phyloP scores from a whole-genome alignment of 1,140 invertebrate genomes.

The Drosophila ohnishii region DNA sequence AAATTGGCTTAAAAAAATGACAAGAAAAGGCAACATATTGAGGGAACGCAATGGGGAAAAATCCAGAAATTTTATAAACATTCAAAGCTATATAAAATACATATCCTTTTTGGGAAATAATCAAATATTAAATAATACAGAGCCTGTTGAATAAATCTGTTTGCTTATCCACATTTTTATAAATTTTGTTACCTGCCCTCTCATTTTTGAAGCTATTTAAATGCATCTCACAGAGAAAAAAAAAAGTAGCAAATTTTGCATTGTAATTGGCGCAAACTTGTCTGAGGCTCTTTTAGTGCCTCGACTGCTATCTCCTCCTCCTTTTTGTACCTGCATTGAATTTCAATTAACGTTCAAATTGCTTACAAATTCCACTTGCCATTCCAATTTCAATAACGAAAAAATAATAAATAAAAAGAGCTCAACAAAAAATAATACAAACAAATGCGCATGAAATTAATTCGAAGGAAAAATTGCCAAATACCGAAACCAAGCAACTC shows the following conservation, averaged over 20 bases:
- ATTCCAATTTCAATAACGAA: slow-evolving; percentile 65
- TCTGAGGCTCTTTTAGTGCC: slow-evolving; percentile 4
- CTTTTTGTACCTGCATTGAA: slow-evolving; percentile 56
- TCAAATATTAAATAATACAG: slow-evolving; percentile 4
- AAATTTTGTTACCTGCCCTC: neutral
- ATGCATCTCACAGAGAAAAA: slow-evolving; percentile 41
- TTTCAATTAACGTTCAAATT: slow-evolving; percentile 69
- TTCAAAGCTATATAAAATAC: neutral
- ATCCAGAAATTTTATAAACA: neutral
- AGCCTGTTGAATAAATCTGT: too few species aligned
- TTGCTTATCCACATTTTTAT: neutral
- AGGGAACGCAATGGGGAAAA: neutral
- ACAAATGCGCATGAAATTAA: slow-evolving; percentile 58
- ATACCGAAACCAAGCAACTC: slow-evolving; percentile 23
- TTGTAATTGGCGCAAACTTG: slow-evolving; percentile 47
- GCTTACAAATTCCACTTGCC: slow-evolving; percentile 62
- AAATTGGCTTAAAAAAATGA: neutral
- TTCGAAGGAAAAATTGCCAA: slow-evolving; percentile 66
- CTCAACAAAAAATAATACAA: slow-evolving; percentile 34
- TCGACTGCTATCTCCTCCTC: slow-evolving; percentile 6
- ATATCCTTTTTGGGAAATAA: neutral
- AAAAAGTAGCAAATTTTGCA: slow-evolving; percentile 32
- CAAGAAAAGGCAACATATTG: neutral
- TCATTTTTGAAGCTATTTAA: slow-evolving; percentile 25
- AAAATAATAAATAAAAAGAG: slow-evolving; percentile 40